A percentile compares a stretch with the other conserved stretches of the same genome.
phyloP scores from a whole-genome alignment of 2,797 vertebrate species.

The Sebastes miniatus region DNA sequence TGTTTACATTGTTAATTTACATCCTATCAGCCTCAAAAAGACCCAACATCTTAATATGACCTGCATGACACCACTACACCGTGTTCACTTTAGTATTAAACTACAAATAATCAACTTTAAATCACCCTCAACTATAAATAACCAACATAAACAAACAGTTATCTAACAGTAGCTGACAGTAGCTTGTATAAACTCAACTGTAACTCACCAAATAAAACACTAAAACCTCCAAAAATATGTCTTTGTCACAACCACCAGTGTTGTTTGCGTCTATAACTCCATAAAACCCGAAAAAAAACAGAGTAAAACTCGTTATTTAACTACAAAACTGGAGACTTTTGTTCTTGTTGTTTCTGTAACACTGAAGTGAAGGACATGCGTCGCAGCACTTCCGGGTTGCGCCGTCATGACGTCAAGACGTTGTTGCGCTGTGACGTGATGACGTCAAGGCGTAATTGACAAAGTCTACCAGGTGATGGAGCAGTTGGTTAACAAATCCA shows the following conservation, averaged over 20 bases:
- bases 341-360: neutral
- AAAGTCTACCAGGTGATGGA: conserved; percentile 23
- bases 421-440: conserved; percentile 44
- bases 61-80: neutral
- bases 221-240: neutral
- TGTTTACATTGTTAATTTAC: neutral
- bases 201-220: conserved; percentile 19
- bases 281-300: neutral
- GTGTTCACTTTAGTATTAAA: neutral
- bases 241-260: neutral
- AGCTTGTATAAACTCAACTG: neutral
- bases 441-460: conserved; percentile 8
- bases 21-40: neutral
- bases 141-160: too few relatives aligned
- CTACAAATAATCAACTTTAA: too few relatives aligned
- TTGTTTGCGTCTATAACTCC: neutral
- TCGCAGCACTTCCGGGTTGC: conserved; percentile 55
- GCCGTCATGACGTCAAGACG: conserved; percentile 44
- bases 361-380: conserved; percentile 59
- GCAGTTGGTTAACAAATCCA: neutral
- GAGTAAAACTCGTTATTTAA: accelerated
- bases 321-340: neutral
- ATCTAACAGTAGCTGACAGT: neutral
- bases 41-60: neutral
- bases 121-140: too few relatives aligned